phyloP scores from a whole-genome alignment of 2,888 invertebrate genomes.

The Polyploca ridens region DNA sequence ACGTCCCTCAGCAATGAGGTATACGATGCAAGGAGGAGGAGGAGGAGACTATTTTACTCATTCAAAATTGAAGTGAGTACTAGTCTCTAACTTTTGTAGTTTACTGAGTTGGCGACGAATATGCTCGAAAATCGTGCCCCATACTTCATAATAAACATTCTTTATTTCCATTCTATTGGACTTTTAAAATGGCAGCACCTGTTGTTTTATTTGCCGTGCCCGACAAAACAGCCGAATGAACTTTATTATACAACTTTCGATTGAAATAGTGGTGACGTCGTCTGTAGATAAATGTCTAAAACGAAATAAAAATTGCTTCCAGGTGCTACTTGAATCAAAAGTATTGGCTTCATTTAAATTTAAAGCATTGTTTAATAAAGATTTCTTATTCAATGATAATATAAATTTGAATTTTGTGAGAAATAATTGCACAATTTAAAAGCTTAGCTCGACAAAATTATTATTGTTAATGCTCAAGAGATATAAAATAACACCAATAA shows the following conservation, averaged over 20 bases:
- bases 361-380: too few relatives aligned
- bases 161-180: conserved; percentile 1
- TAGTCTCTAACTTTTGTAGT: background rate
- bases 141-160: background rate
- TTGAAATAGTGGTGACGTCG: too few relatives aligned
- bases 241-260: background rate
- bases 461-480: background rate
- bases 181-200: background rate
- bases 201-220: background rate
- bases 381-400: too few relatives aligned
- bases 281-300: too few relatives aligned
- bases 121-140: background rate
- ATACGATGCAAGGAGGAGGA: too few relatives aligned
- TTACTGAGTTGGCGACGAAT: background rate
- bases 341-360: too few relatives aligned
- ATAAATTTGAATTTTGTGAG: background rate
- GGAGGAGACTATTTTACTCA: too few relatives aligned
- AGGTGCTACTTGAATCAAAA: too few relatives aligned
- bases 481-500: too few relatives aligned
- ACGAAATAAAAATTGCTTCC: too few relatives aligned
- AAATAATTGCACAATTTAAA: background rate
- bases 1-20: too few relatives aligned
- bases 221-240: background rate
- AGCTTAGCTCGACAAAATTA: background rate
- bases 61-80: too few relatives aligned